phyloP scores from a whole-genome alignment of 2,113 vertebrate genomes.

The Phrynocephalus versicolor region DNA sequence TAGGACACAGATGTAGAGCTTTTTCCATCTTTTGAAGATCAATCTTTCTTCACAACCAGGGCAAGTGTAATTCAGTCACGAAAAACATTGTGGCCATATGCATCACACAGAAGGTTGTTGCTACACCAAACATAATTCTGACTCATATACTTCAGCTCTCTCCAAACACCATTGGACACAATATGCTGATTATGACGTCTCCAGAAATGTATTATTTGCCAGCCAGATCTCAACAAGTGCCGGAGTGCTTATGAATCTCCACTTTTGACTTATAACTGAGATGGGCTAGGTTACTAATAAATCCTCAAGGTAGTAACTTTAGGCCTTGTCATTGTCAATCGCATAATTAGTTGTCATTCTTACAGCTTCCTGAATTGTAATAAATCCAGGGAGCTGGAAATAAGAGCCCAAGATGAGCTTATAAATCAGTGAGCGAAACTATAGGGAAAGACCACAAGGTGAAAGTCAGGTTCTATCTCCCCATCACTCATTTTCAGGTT shows the following conservation, averaged over 20 bases:
- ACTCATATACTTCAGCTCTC: not conserved
- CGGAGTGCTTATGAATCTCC: not conserved
- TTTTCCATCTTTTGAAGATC: slow-evolving; percentile 20
- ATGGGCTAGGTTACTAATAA: not conserved
- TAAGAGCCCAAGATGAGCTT: not conserved
- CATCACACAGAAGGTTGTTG: not conserved
- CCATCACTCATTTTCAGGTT: not conserved
- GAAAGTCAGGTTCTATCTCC: not conserved
- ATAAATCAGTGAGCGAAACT: not conserved
- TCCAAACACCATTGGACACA: not conserved
- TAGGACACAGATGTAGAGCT: not conserved
- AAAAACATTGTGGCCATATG: not conserved
- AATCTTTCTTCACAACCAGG: not conserved
- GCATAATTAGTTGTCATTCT: not conserved
- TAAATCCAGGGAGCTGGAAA: not conserved
- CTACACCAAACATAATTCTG: slow-evolving; percentile 7
- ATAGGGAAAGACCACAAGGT: not conserved
- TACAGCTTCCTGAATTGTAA: not conserved
- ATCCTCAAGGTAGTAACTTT: not conserved
- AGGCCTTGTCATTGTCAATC: not conserved
- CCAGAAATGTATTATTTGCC: not conserved
- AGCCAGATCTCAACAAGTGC: not conserved
- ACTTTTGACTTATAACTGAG: slow-evolving; percentile 27
- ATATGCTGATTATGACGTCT: not conserved
- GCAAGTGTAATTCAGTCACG: slow-evolving; percentile 4